Conservation (phyloP, 2,113 vertebrate species). For the Myrmophylax atrothorax region DNA sequence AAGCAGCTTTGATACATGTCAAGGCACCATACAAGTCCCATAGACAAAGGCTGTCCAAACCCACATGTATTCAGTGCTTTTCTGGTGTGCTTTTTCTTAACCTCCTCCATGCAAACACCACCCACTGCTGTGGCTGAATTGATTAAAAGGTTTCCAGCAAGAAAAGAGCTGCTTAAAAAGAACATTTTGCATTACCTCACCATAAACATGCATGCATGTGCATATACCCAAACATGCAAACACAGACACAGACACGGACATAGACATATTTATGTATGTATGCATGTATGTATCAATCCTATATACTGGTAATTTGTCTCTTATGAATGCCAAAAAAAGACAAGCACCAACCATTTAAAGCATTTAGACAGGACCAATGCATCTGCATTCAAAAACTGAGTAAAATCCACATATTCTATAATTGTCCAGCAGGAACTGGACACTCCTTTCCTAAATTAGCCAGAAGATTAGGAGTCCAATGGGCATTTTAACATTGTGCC, state of each 20-base stretch:
- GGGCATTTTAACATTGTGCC: neutral
- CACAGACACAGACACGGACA: neutral
- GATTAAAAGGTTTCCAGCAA: neutral
- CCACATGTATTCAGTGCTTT: neutral
- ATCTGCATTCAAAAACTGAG: neutral
- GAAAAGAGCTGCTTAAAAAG: neutral
- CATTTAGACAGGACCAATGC: neutral
- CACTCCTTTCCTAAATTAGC: neutral
- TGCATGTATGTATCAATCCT: neutral
- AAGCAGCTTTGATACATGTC: neutral
- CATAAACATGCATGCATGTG: neutral
- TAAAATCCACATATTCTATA: neutral
- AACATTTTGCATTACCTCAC: neutral
- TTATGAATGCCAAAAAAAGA: neutral
- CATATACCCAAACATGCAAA: neutral
- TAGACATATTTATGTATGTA: too few species aligned
- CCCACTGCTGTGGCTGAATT: neutral
- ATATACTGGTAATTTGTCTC: neutral
- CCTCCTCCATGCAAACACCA: neutral
- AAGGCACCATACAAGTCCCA: neutral
- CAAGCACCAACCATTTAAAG: neutral
- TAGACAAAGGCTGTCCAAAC: neutral
- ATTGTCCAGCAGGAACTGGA: neutral
- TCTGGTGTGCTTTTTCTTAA: neutral
- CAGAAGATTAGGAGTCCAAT: neutral